A percentile compares a stretch with the other conserved stretches of the same genome.
Conservation (phyloP, 2,797 vertebrate species). For the Lophotriccus pileatus region DNA sequence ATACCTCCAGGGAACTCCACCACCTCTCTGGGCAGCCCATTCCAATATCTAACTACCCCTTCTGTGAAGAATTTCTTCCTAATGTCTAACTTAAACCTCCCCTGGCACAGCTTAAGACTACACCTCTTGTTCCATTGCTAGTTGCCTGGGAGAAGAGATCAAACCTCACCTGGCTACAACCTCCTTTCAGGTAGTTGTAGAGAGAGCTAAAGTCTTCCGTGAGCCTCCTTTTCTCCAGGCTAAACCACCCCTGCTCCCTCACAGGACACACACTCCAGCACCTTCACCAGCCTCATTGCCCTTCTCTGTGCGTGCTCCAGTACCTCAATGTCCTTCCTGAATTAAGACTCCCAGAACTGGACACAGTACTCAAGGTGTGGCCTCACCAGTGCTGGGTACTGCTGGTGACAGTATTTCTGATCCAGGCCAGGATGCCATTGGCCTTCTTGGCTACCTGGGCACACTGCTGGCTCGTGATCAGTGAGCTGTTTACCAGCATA, state of each 20-base stretch:
- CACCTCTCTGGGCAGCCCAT: neutral
- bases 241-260: neutral
- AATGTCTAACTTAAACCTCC: neutral
- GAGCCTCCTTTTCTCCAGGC: neutral
- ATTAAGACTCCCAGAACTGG: neutral
- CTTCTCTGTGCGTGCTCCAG: neutral
- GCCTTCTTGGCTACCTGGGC: neutral
- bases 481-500: neutral
- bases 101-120: neutral
- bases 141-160: neutral
- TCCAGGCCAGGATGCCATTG: neutral
- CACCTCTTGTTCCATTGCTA: neutral
- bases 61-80: neutral
- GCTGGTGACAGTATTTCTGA: neutral
- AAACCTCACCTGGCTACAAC: neutral
- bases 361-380: neutral
- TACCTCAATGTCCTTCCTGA: neutral
- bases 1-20: neutral
- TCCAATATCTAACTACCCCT: neutral
- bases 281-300: rapidly evolving
- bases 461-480: neutral
- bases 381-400: neutral
- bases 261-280: neutral
- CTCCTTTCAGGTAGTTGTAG: neutral
- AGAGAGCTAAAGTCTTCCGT: neutral